These are phyloP conservation scores for Microctenopoma lineatum DNA, from an alignment of 2,797 vertebrate genomes.

Conservation along the genomic window DNA sequence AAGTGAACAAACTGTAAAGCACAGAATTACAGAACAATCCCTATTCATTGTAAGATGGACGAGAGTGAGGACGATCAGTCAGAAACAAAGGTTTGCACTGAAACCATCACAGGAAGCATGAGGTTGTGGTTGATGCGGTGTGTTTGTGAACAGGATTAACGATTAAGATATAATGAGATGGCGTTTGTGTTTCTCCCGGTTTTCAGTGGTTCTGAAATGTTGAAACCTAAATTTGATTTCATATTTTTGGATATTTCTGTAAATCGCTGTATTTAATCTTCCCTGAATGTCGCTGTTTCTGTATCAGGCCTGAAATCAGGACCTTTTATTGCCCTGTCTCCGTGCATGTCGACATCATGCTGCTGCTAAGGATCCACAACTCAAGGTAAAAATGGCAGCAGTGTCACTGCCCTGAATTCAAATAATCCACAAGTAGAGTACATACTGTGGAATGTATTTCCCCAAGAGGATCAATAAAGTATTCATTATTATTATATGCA, in stretches of 20 bases:
- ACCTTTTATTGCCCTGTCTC: slow-evolving; percentile 22
- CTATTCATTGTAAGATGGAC: background rate
- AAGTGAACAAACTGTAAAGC: background rate
- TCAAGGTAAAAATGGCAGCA: slow-evolving; percentile 48
- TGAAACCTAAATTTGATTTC: background rate
- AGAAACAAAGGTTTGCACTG: too few species aligned
- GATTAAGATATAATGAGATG: too few species aligned
- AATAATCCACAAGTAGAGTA: slow-evolving; percentile 19
- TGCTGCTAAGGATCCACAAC: slow-evolving; percentile 10
- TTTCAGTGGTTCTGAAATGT: too few species aligned
- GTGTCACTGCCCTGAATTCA: slow-evolving; percentile 27
- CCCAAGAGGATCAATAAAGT: too few species aligned
- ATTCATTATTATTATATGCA: slow-evolving; percentile 40
- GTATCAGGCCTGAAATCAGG: slow-evolving; percentile 21
- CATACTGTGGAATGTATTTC: background rate
- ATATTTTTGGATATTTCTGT: background rate
- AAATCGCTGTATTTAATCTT: slow-evolving; percentile 6
- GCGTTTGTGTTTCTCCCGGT: too few species aligned
- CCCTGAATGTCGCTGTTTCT: slow-evolving; percentile 5
- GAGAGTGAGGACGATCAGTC: too few species aligned
- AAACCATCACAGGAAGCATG: too few species aligned
- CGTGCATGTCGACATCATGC: slow-evolving; percentile 30
- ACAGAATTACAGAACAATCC: background rate
- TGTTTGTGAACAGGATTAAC: too few species aligned
- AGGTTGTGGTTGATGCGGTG: too few species aligned